Conservation (phyloP, 1,140 invertebrate genomes). For the Solenopsis fugax region DNA sequence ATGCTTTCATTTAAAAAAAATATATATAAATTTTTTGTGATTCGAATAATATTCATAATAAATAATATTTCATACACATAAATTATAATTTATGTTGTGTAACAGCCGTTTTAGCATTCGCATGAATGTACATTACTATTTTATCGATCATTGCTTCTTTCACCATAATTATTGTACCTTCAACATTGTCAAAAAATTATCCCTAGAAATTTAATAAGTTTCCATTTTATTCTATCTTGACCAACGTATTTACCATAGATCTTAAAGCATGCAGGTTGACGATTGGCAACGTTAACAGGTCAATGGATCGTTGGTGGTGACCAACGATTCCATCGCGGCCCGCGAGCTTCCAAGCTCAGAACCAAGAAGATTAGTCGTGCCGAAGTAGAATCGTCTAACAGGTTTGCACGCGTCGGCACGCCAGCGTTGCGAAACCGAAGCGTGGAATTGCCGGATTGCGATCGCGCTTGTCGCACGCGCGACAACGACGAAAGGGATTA, state of each 20-base stretch:
- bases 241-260: background rate
- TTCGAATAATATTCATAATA: too few species aligned
- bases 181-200: background rate
- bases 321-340: background rate
- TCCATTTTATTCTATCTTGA: background rate
- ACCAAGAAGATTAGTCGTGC: background rate
- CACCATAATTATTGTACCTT: background rate
- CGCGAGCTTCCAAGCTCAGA: background rate
- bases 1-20: background rate
- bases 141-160: background rate
- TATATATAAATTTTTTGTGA: too few species aligned
- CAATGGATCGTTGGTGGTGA: background rate
- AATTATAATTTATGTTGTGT: too few species aligned
- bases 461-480: conserved; percentile 38
- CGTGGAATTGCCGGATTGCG: conserved; percentile 22
- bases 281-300: background rate
- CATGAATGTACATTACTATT: background rate
- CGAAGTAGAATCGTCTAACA: background rate
- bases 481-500: conserved; percentile 36
- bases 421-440: conserved; percentile 15
- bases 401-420: background rate
- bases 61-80: too few species aligned
- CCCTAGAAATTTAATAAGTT: background rate
- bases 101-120: background rate
- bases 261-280: background rate